phyloP scores from a whole-genome alignment of 2,113 vertebrate genomes.

The Empidonax traillii region DNA sequence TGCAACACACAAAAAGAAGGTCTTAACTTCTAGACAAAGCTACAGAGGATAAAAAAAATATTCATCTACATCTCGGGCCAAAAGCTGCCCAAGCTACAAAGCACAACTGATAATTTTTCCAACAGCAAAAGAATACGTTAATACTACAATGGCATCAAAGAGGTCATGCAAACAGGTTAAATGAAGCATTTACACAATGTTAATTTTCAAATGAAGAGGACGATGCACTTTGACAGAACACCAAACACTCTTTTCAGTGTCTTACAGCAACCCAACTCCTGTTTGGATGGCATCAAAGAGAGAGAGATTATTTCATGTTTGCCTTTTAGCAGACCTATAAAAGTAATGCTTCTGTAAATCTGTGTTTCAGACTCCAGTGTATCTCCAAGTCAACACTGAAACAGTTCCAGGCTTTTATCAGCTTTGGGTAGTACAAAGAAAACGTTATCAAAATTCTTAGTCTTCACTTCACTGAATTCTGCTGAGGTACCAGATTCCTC shows the following conservation, averaged over 20 bases:
- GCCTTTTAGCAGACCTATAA: not conserved
- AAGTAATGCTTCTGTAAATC: not conserved
- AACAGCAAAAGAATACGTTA: not conserved
- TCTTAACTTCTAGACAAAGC: constrained; percentile 73
- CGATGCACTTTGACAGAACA: not conserved
- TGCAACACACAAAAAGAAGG: constrained; percentile 81
- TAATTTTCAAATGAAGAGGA: not conserved
- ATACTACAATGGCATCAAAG: not conserved
- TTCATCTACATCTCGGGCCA: constrained; percentile 26
- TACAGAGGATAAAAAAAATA: constrained; percentile 51
- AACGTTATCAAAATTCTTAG: not conserved
- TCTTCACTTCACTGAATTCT: not conserved
- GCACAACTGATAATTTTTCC: not conserved
- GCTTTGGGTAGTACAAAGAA: not conserved
- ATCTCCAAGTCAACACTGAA: not conserved
- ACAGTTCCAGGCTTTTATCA: not conserved
- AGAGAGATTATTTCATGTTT: not conserved
- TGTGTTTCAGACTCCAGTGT: not conserved
- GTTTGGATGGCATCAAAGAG: not conserved
- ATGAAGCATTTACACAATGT: not conserved
- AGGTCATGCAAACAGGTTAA: not conserved
- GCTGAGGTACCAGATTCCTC: not conserved
- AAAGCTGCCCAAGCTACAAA: not conserved
- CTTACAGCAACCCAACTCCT: not conserved
- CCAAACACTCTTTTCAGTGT: not conserved